Evolutionary conservation across 2,113 vertebrate species (phyloP).

Genomic region (Takifugu flavidus): DNA sequence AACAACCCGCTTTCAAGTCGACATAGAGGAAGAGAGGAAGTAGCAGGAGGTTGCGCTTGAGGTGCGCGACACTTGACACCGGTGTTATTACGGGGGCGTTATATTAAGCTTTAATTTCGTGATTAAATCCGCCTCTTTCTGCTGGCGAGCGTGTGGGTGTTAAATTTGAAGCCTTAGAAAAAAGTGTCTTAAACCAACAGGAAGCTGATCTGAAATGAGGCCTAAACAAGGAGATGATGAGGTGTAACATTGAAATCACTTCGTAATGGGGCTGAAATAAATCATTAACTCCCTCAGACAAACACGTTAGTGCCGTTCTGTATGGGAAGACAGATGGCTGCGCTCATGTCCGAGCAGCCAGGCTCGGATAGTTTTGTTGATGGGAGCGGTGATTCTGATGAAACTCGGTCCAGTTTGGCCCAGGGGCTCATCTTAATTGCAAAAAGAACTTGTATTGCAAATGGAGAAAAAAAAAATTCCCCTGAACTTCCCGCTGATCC

Average conservation of each 20-base stretch:
- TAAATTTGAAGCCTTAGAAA: conserved; percentile 1
- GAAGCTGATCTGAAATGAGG: conserved; percentile 10
- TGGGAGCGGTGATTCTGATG: conserved; percentile 32
- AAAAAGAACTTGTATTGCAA: neutral
- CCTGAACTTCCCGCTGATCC: conserved; percentile 31
- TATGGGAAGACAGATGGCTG: conserved; percentile 65
- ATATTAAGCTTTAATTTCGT: neutral
- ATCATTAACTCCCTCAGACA: conserved; percentile 74
- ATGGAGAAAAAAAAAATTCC: conserved; percentile 4
- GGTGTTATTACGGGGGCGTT: neutral
- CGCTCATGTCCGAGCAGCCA: conserved; percentile 54
- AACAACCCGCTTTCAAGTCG: conserved; percentile 24
- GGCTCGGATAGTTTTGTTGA: conserved; percentile 56
- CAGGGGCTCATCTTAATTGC: neutral
- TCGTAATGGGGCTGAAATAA: conserved; percentile 58
- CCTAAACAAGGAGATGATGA: conserved; percentile 25
- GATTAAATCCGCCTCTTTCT: neutral
- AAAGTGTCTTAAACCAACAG: neutral
- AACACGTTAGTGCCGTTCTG: conserved; percentile 50
- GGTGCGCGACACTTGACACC: conserved; percentile 5
- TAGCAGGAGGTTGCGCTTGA: conserved; percentile 9
- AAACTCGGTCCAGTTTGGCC: neutral
- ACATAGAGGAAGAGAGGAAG: conserved; percentile 25
- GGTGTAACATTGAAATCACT: conserved; percentile 38
- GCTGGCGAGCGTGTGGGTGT: neutral